Evolutionary conservation across 2,888 invertebrate genomes (phyloP).

Genomic region (Aplocera efformata): DNA sequence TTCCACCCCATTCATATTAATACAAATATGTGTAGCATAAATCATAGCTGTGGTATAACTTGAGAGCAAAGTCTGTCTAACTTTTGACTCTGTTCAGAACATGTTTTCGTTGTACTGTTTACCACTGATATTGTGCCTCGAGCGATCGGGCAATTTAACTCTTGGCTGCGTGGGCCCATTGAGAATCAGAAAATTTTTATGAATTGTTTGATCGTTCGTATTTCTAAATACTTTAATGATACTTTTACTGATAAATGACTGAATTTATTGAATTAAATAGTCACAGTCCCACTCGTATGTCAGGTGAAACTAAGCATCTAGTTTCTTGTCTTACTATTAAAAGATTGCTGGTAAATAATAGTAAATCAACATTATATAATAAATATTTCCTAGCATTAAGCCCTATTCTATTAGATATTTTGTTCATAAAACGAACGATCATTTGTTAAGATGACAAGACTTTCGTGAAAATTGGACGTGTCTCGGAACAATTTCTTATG

Average conservation of each 20-base stretch:
- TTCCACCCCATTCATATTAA: not conserved
- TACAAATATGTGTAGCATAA: constrained; percentile 27
- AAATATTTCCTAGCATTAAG: no score
- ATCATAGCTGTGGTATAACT: constrained; percentile 37
- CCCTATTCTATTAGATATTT: no score
- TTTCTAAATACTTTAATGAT: no score
- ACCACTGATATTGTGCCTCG: constrained; percentile 8
- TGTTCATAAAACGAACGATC: constrained; percentile 4
- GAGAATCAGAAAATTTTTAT: constrained; percentile 1
- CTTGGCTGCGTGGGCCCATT: constrained; percentile 8
- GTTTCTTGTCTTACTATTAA: no score
- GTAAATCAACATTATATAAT: no score
- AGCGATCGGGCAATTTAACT: constrained; percentile 25
- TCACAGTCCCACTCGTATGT: no score
- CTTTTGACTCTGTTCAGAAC: constrained; percentile 32
- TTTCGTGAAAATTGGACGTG: constrained; percentile 11
- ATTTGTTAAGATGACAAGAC: constrained; percentile 1
- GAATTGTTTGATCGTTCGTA: not conserved
- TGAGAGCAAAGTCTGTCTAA: constrained; percentile 35
- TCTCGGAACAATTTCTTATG: constrained; percentile 22
- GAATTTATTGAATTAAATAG: no score
- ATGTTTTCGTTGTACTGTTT: constrained; percentile 14
- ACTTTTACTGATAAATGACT: no score
- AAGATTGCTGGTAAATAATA: no score
- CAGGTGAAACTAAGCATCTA: no score